Percentiles rank a stretch among this genome's conserved stretches.
phyloP scores from a whole-genome alignment of 1,140 invertebrate genomes.

The Zaprionus gabonicus region DNA sequence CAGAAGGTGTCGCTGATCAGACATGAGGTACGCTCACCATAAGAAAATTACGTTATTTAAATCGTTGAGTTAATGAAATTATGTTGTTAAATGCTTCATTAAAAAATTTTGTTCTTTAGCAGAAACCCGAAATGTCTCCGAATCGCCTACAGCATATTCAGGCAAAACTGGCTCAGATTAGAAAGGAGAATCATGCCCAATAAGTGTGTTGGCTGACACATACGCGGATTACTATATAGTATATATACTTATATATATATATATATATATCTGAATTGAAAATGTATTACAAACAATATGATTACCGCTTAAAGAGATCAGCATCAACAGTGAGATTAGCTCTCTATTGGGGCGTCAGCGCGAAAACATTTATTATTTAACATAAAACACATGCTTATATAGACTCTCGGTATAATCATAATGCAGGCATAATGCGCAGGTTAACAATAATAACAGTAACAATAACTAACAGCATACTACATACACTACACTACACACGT shows the following conservation, averaged over 20 bases:
- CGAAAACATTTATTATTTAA: constrained; percentile 67
- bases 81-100: background rate
- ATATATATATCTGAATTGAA: constrained; percentile 36
- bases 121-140: constrained; percentile 81
- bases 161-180: constrained; percentile 81
- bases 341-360: constrained; percentile 11
- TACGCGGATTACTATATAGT: constrained; percentile 22
- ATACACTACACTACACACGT: constrained; percentile 27
- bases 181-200: constrained; percentile 79
- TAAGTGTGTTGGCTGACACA: constrained; percentile 27
- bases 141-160: constrained; percentile 82
- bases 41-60: background rate
- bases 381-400: constrained; percentile 66
- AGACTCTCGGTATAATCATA: constrained; percentile 64
- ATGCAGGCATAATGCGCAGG: constrained; percentile 51
- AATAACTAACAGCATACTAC: constrained; percentile 70
- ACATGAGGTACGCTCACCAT: constrained; percentile 53
- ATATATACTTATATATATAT: constrained; percentile 38
- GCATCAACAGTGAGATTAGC: constrained; percentile 31
- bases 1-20: constrained; percentile 78
- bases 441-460: constrained; percentile 76
- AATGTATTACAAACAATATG: constrained; percentile 24
- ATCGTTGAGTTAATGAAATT: background rate
- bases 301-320: constrained; percentile 22
- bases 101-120: constrained; percentile 13